Percentiles rank a stretch among this genome's conserved stretches.
Conservation (phyloP, 2,113 vertebrate genomes). For the Pluvianellus socialis region DNA sequence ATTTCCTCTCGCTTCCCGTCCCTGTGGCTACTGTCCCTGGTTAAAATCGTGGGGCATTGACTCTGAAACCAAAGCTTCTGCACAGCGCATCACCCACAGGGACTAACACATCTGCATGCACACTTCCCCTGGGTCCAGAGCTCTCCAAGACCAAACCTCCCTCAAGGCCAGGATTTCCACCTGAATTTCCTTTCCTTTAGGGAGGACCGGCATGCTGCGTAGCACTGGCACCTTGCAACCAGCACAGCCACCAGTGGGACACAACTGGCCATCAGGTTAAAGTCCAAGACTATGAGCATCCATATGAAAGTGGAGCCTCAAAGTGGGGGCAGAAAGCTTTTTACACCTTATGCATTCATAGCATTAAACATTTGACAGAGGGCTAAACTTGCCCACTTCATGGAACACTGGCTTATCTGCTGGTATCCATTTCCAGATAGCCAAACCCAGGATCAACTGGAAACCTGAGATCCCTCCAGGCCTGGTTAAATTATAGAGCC, state of each 20-base stretch:
- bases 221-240: background rate
- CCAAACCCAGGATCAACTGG: background rate
- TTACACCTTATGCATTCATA: background rate
- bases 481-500: rapidly evolving
- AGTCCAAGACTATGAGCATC: background rate
- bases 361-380: background rate
- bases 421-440: background rate
- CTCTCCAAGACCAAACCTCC: background rate
- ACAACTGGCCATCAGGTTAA: background rate
- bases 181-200: background rate
- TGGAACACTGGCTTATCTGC: background rate
- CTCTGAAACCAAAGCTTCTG: background rate
- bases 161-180: background rate
- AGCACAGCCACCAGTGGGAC: background rate
- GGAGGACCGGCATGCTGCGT: background rate
- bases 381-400: background rate
- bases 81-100: rapidly evolving
- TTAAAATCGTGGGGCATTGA: background rate
- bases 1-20: background rate
- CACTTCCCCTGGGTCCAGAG: rapidly evolving
- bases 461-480: background rate
- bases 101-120: rapidly evolving
- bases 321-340: background rate
- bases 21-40: background rate
- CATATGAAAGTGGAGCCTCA: background rate